Evolutionary conservation across 1,140 invertebrate species (phyloP).

Genomic region (Oscheius sp.): DNA sequence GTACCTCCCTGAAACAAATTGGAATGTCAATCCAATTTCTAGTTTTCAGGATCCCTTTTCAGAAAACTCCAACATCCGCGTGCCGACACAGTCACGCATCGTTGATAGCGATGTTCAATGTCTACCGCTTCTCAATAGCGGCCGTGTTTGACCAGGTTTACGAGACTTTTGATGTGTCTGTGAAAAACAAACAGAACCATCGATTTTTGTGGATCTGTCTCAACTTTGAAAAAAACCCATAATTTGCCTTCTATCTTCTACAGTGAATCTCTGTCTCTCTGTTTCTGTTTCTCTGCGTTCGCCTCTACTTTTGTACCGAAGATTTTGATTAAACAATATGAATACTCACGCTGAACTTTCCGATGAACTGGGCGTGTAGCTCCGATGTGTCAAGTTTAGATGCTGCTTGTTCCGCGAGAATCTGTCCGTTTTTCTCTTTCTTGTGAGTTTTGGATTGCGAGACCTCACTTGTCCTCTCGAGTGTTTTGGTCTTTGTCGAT

Average conservation of each 20-base stretch:
- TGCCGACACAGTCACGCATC: too few species aligned
- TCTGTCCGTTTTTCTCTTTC: slow-evolving; percentile 38
- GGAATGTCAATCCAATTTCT: too few species aligned
- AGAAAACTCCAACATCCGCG: too few species aligned
- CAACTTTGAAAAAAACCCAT: too few species aligned
- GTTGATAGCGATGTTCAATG: too few species aligned
- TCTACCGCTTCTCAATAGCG: too few species aligned
- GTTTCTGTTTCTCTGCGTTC: not conserved
- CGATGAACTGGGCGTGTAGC: slow-evolving; percentile 40
- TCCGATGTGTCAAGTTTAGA: slow-evolving; percentile 41
- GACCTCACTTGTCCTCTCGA: slow-evolving; percentile 37
- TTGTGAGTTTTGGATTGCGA: slow-evolving; percentile 30
- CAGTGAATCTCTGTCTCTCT: too few species aligned
- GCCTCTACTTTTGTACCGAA: not conserved
- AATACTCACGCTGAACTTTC: slow-evolving; percentile 37
- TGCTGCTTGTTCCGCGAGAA: slow-evolving; percentile 40
- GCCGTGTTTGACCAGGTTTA: too few species aligned
- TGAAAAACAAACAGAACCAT: too few species aligned
- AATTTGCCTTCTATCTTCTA: slow-evolving; percentile 13
- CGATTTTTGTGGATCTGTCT: too few species aligned
- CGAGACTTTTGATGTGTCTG: too few species aligned
- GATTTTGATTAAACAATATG: not conserved
- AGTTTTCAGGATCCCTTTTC: too few species aligned
- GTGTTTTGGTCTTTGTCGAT: slow-evolving; percentile 33
- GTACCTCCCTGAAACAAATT: slow-evolving; percentile 31